These are phyloP conservation scores for Sinella curviseta DNA, from an alignment of 1,140 invertebrate species.

Conservation along the genomic window DNA sequence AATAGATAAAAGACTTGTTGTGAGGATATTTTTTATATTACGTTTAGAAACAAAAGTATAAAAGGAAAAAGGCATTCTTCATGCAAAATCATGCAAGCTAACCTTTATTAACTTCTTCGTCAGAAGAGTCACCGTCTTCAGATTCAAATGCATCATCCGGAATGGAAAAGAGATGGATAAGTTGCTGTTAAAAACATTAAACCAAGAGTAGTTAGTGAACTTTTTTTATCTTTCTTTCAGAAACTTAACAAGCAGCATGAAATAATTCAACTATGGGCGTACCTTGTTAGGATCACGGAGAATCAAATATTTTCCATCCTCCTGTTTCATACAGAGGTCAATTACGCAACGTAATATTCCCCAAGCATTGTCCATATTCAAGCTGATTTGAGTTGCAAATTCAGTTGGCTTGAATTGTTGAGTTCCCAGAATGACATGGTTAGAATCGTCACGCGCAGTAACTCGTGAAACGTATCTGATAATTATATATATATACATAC, in stretches of 20 bases:
- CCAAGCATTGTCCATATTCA: slow-evolving; percentile 99
- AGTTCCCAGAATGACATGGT: slow-evolving; percentile 96
- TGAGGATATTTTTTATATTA: not conserved
- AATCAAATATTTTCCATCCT: slow-evolving; percentile 94
- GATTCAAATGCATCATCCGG: slow-evolving; percentile 98
- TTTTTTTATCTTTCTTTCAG: not conserved
- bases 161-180: slow-evolving; percentile 94
- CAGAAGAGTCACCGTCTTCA: slow-evolving; percentile 90
- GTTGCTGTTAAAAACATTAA: slow-evolving; percentile 63
- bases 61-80: slow-evolving; percentile 5
- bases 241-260: too few relatives aligned
- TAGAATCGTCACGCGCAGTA: slow-evolving; percentile 88
- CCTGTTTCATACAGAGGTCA: slow-evolving; percentile 96
- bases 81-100: slow-evolving; percentile 28
- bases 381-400: slow-evolving; percentile 97
- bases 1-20: slow-evolving; percentile 14
- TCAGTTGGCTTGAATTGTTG: slow-evolving; percentile 98
- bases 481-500: too few relatives aligned
- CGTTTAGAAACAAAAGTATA: too few relatives aligned
- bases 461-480: slow-evolving; percentile 87
- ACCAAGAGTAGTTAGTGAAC: slow-evolving; percentile 2
- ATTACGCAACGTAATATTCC: slow-evolving; percentile 97
- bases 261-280: not conserved
- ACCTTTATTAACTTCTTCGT: slow-evolving; percentile 67
- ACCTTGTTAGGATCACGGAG: slow-evolving; percentile 99